Evolutionary conservation across 2,113 vertebrate genomes (phyloP).

Genomic region (Setophaga kirtlandii): DNA sequence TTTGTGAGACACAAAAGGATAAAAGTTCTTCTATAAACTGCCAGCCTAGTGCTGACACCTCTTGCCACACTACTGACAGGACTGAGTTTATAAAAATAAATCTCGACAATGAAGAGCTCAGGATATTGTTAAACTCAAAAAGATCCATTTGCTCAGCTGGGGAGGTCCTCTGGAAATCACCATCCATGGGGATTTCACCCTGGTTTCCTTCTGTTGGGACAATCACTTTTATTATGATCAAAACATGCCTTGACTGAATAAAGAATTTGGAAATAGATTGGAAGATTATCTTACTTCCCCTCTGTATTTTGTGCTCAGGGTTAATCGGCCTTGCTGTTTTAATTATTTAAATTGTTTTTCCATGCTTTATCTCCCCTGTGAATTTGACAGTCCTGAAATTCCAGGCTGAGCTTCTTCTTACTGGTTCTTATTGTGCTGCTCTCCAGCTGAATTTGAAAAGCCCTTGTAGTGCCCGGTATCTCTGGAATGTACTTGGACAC

Average conservation of each 20-base stretch:
- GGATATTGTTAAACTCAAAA: background rate
- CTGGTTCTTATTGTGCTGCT: background rate
- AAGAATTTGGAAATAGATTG: background rate
- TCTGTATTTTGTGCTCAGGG: background rate
- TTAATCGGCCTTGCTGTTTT: background rate
- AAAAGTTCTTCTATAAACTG: background rate
- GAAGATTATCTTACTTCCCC: background rate
- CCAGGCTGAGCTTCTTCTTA: slow-evolving; percentile 23
- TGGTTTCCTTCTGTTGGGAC: background rate
- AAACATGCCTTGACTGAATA: background rate
- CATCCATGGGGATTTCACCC: background rate
- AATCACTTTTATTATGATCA: background rate
- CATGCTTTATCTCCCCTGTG: background rate
- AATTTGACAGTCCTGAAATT: slow-evolving; percentile 6
- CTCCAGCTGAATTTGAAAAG: background rate
- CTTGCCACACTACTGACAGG: background rate
- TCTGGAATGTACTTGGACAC: slow-evolving; percentile 12
- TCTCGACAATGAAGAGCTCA: background rate
- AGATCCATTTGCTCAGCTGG: background rate
- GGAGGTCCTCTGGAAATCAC: background rate
- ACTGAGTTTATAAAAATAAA: slow-evolving; percentile 4
- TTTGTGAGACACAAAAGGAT: slow-evolving; percentile 3
- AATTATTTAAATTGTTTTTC: background rate
- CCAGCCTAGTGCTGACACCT: slow-evolving; percentile 2
- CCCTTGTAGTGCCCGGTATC: background rate